Base-by-base conservation (phyloP, 2,113 vertebrate genomes). In the Dasyornis broadbenti region DNA sequence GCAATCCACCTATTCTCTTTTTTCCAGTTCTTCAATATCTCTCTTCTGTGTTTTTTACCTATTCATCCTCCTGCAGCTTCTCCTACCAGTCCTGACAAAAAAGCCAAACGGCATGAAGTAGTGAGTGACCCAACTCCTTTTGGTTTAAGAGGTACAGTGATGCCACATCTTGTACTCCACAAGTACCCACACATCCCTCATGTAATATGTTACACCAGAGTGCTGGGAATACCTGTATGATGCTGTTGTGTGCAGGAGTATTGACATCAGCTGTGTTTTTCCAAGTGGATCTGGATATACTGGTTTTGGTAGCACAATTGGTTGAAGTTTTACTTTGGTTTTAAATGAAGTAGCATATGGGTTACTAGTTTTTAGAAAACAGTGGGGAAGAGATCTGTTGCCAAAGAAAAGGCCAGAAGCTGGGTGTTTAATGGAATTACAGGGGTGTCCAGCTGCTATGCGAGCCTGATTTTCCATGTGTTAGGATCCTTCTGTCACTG, bases 41-140 rank as follows among this genome's bases (percentile, higher is more conserved):
- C 76, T 96, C 68, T 94, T 92, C 93, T 96, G 63, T 97, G 78
- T 86, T 97, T 90, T 97, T 90, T 97, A 90, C 94, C 82, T 98
- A 90, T 97, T 95, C 86, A 95, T 97, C 81, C 91, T 98, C 73
- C 73, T 96, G 94, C 97, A 99, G 99, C 98, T 94, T 99, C 98
- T 97, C 98, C 99, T 95, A 97, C 98, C 96, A 99, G 99, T 92
- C 99, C 99, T 66, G 99, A 99, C 97, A 99, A 98, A 98, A 99
- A 99, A 98, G 97, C 99, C 82, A 99, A 99, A 97, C 98, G 99
- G 10, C 99, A 99, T 13, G 98, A 98, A 99, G 98, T 99, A 97
- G 99, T 99, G 99, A 99, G 99, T 65, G 99, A 99, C 82, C 99
- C 99, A 82, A 99, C 99, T 81, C 99, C 99, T 35, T 98, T 99